These are phyloP conservation scores for Diadromus collaris DNA, from an alignment of 2,888 invertebrate genomes.

Conservation along the genomic window DNA sequence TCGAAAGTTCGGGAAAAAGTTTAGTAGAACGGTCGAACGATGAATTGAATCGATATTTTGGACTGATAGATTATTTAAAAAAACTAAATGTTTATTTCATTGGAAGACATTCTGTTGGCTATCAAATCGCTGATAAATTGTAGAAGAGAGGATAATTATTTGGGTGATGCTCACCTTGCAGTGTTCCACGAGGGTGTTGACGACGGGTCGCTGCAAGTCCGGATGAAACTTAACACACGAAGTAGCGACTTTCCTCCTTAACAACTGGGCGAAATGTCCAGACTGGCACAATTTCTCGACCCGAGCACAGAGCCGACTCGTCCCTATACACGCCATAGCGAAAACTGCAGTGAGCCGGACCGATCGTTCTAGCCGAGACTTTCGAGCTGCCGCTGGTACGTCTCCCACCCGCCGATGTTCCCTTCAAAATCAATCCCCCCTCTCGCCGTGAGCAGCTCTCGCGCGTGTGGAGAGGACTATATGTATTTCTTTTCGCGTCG, in stretches of 20 bases:
- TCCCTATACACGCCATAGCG: conserved; percentile 92
- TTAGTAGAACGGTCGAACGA: background rate
- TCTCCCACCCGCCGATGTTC: conserved; percentile 67
- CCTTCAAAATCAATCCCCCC: conserved; percentile 56
- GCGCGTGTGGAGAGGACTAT: background rate
- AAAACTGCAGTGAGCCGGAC: conserved; percentile 86
- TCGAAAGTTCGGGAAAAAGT: conserved; percentile 4
- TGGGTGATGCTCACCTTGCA: conserved; percentile 77
- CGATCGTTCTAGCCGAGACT: conserved; percentile 69
- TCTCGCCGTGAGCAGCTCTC: conserved; percentile 42
- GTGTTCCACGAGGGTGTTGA: conserved; percentile 78
- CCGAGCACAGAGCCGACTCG: conserved; percentile 91
- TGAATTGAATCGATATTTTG: conserved; percentile 17
- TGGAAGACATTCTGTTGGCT: background rate
- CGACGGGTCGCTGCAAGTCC: conserved; percentile 82
- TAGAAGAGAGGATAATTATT: background rate
- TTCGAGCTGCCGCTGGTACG: conserved; percentile 72
- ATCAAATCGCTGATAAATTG: background rate
- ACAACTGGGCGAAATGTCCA: conserved; percentile 83
- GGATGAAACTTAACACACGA: conserved; percentile 86
- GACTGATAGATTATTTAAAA: conserved; percentile 10
- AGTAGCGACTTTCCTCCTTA: conserved; percentile 84
- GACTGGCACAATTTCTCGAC: conserved; percentile 92
- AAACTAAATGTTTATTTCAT: background rate
- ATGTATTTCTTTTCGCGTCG: background rate